A percentile compares a stretch with the other conserved stretches of the same genome.
These are phyloP conservation scores for Sardina pilchardus DNA, from an alignment of 2,113 vertebrate species.

Conservation along the genomic window DNA sequence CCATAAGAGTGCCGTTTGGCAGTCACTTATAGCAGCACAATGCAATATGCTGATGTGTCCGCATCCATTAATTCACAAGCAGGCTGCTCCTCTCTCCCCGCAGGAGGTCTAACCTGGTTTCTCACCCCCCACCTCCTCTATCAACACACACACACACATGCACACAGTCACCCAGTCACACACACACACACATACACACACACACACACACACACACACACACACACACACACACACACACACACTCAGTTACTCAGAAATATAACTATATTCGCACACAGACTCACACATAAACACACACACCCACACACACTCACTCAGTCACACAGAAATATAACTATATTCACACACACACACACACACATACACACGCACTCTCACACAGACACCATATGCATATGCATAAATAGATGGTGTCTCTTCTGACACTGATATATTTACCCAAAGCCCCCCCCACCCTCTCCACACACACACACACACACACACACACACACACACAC, in stretches of 20 bases:
- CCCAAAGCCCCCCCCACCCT: too few relatives aligned
- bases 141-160: constrained; percentile 9
- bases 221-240: neutral
- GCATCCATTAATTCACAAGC: constrained; percentile 53
- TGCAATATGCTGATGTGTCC: constrained; percentile 63
- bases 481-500: constrained; percentile 31
- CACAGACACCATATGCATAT: neutral
- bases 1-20: constrained; percentile 58
- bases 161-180: constrained; percentile 20
- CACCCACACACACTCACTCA: neutral
- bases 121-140: neutral
- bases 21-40: constrained; percentile 58
- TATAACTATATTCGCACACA: neutral
- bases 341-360: neutral
- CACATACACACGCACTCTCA: neutral
- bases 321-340: neutral
- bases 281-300: neutral
- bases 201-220: neutral
- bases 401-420: too few relatives aligned
- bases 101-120: constrained; percentile 17
- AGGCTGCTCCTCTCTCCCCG: constrained; percentile 40
- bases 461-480: neutral
- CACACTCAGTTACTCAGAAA: neutral
- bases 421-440: neutral
- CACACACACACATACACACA: constrained; percentile 22